phyloP scores from a whole-genome alignment of 2,888 invertebrate genomes.

The Lithophane ornitopus region DNA sequence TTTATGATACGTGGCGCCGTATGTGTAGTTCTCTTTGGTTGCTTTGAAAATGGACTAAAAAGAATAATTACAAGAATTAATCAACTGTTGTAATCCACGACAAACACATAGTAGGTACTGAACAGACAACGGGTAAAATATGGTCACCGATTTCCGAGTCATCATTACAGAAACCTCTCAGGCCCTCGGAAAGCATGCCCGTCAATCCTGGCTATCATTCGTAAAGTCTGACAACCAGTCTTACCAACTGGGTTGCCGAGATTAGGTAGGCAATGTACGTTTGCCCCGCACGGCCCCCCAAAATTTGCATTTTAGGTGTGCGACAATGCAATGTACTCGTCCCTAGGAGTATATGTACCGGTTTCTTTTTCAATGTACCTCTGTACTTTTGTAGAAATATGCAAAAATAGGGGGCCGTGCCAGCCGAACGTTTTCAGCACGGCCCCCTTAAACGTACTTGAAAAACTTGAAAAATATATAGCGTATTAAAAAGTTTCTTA shows the following conservation, averaged over 20 bases:
- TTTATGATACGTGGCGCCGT: conserved; percentile 66
- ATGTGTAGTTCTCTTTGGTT: conserved; percentile 61
- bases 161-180: not conserved
- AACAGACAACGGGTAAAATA: not conserved
- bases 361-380: too few relatives aligned
- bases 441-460: too few relatives aligned
- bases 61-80: not conserved
- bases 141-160: not conserved
- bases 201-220: not conserved
- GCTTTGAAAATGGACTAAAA: conserved; percentile 70
- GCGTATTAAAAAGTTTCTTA: too few relatives aligned
- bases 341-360: too few relatives aligned
- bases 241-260: not conserved
- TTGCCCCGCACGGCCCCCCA: too few relatives aligned
- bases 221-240: not conserved
- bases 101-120: not conserved
- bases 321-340: too few relatives aligned
- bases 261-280: too few relatives aligned
- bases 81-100: not conserved
- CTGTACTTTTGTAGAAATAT: too few relatives aligned
- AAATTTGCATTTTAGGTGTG: too few relatives aligned
- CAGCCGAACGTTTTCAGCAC: too few relatives aligned
- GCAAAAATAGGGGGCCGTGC: too few relatives aligned
- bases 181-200: not conserved
- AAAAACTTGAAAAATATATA: too few relatives aligned